These are phyloP conservation scores for Excalfactoria chinensis DNA, from an alignment of 2,113 vertebrate species.

Conservation along the genomic window DNA sequence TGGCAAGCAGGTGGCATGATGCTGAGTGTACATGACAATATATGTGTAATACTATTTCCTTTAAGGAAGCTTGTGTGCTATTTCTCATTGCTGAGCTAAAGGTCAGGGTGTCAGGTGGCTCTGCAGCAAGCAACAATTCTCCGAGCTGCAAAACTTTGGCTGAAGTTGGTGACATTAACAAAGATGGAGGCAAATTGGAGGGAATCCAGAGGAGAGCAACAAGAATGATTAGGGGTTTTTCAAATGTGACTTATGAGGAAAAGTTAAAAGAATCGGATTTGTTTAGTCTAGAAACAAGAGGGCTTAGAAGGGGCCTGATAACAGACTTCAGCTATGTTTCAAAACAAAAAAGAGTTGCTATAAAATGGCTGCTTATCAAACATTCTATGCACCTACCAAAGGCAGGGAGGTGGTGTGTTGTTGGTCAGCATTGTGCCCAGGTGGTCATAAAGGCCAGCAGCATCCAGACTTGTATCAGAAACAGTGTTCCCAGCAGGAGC, in stretches of 20 bases:
- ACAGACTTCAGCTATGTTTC: background rate
- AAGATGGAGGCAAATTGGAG: conserved; percentile 63
- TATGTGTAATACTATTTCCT: conserved; percentile 68
- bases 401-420: background rate
- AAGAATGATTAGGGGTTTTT: conserved; percentile 69
- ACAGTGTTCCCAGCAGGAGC: too few relatives aligned
- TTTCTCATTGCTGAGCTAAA: conserved; percentile 68
- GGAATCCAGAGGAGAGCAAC: conserved; percentile 56
- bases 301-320: conserved; percentile 8
- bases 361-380: background rate
- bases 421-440: too few relatives aligned
- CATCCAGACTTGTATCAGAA: too few relatives aligned
- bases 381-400: background rate
- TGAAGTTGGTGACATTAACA: conserved; percentile 70
- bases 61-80: conserved; percentile 45
- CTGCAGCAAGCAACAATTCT: conserved; percentile 59
- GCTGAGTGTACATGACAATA: conserved; percentile 63
- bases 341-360: background rate
- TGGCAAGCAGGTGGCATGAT: conserved; percentile 66
- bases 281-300: conserved; percentile 61
- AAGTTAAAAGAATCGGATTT: conserved; percentile 61
- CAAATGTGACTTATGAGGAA: conserved; percentile 61
- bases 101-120: conserved; percentile 65
- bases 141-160: conserved; percentile 60
- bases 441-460: too few relatives aligned